Conservation (phyloP, 1,140 invertebrate genomes). For the Temnothorax longispinosus region DNA sequence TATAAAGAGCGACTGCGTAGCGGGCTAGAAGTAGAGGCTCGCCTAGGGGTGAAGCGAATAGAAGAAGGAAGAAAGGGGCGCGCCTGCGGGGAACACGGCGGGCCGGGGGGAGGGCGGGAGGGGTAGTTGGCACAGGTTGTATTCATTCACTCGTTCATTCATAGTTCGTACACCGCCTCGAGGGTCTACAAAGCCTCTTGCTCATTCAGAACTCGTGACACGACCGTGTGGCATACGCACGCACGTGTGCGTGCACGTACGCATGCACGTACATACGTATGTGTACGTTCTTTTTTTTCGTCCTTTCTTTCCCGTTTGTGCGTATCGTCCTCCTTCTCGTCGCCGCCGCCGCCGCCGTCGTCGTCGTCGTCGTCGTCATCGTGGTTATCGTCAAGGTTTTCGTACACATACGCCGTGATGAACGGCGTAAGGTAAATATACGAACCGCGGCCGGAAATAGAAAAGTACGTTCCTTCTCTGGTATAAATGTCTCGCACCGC, state of each 20-base stretch:
- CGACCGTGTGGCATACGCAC: conserved; percentile 41
- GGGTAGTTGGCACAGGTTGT: conserved; percentile 71
- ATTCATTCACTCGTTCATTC: conserved; percentile 76
- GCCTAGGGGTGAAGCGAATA: conserved; percentile 58
- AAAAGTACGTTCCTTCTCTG: conserved; percentile 45
- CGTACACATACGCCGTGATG: conserved; percentile 53
- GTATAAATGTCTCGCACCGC: conserved; percentile 22
- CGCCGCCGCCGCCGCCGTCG: conserved; percentile 5
- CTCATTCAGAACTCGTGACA: conserved; percentile 75
- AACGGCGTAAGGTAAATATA: conserved; percentile 59
- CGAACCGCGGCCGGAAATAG: conserved; percentile 54
- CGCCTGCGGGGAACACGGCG: neutral
- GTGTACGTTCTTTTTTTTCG: conserved; percentile 35
- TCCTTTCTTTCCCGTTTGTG: conserved; percentile 55
- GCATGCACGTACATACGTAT: conserved; percentile 6
- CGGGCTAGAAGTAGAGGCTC: conserved; percentile 38
- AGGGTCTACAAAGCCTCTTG: conserved; percentile 73
- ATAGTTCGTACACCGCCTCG: conserved; percentile 75
- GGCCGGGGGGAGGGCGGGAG: neutral
- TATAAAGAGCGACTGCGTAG: conserved; percentile 3
- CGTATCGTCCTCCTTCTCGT: conserved; percentile 36
- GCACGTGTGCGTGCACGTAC: neutral
- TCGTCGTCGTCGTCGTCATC: conserved; percentile 62
- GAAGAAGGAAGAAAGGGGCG: conserved; percentile 57
- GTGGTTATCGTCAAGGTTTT: conserved; percentile 60